Base-by-base conservation (phyloP, 2,797 vertebrate species). In the Tapera naevia region DNA sequence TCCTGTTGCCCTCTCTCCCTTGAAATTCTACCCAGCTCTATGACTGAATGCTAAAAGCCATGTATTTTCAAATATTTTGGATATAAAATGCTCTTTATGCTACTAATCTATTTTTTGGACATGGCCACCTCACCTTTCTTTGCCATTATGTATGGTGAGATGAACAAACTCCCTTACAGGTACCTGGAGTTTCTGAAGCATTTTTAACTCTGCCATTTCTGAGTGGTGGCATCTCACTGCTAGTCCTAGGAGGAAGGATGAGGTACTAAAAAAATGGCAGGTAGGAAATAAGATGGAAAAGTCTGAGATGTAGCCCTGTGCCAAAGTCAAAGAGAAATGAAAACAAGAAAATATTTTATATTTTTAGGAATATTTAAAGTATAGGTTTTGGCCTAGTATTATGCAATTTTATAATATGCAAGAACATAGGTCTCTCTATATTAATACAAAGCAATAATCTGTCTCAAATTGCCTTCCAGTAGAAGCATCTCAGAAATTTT, bases 301-400 rank as follows among this genome's bases (percentile, higher is more conserved):
- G 11, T 18, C 22, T 0, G 0, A 76, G 17, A 7, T 62, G 12
- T 22, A 67, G 39, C 11, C 21, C 27, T 28, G 4, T 53, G 32
- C 7, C 64, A 74, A 94, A 67, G 45, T 50, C 23, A 76, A 78
- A 87, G 5, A 82, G 8, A 48, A 92, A 28, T 27, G 25, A 85
- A 80, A 39, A 70, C 8, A 61, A 65, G 19, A 73, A 3, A 70
- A n/a, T 69, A 85, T 66, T 66, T 7, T 58, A n/a, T 69, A 85
- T 66, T 66, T 7, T 58, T 51, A 30, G 13, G 21, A 87, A 81
- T 41, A 67, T 32, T 25, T 72, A 25, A 48, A 13, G 21, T 39
- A 35, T 7, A 53, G 7, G 8, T 80, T 89, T 53, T 74, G 17
- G 41, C 28, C 11, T 74, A 32, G 9, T 45, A 50, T 9, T 50